Evolutionary conservation across 2,797 vertebrate species (phyloP), one percentile per base, ranked within the genome.

Genomic region (Sarcoramphus papa): DNA sequence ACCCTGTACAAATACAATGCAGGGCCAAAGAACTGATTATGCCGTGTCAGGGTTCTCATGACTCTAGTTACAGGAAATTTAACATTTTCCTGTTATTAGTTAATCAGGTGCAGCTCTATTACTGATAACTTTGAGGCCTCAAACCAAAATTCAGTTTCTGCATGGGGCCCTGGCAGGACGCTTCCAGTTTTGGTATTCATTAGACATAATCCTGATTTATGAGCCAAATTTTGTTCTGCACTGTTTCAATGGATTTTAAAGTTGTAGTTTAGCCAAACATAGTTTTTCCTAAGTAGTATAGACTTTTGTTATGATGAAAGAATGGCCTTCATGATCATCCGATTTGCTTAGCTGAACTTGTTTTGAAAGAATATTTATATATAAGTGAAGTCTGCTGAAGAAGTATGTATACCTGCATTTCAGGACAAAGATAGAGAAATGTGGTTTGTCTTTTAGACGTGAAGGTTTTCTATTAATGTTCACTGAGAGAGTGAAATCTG

Each of bases 71-170:
- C 68, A 95, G 93, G 92, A 93, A 96, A 95, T 91, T 65, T 77
- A 92, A 91, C 75, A 37, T 97, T 97, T 97, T 97, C 67, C 57
- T 93, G 95, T 92, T 83, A 83, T 92, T 92, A 90, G 77, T 92
- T 64, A 87, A 65, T 96, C 81, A 91, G 92, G 75, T 96, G 75
- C 65, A 75, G 78, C 50, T 77, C 81, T 91, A n/a, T 81, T 88
- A 28, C 85, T 93, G 95, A 95, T 94, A 94, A 91, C 53, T 89
- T 81, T 83, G 78, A 91, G 92, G 51, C 16, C 48, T 68, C 68
- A 93, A 89, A 37, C 84, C 27, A 54, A 93, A 93, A 80, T 3
- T 64, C 40, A 54, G 33, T 87, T 97, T 94, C 92, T 91, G 75
- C 53, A 68, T 59, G 70, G 53, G 88, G 94, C 75, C 88, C 92